phyloP scores from a whole-genome alignment of 2,113 vertebrate species.

The Neopipo cinnamomea region DNA sequence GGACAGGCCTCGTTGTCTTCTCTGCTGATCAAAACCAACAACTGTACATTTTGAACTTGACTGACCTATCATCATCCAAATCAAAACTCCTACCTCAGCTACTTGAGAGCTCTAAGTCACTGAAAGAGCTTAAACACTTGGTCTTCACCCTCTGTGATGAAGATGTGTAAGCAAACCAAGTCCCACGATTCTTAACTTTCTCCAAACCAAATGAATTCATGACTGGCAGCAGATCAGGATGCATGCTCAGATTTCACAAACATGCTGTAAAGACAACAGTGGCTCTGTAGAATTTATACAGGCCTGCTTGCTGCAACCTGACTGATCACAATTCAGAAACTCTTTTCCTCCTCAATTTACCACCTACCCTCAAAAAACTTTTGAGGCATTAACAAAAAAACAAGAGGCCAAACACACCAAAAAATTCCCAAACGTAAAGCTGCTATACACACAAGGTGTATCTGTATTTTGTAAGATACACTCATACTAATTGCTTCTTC shows the following conservation, averaged over 20 bases:
- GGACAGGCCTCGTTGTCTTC: neutral
- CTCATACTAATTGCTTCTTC: neutral
- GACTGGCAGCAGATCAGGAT: neutral
- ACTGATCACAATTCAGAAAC: neutral
- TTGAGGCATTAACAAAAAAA: neutral
- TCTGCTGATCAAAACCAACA: rapidly evolving
- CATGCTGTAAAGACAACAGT: neutral
- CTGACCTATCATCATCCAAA: neutral
- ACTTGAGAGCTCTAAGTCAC: neutral
- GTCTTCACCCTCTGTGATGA: neutral
- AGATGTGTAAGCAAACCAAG: neutral
- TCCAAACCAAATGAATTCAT: neutral
- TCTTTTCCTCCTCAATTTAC: neutral
- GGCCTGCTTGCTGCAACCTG: neutral
- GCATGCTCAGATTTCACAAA: neutral
- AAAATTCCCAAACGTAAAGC: neutral
- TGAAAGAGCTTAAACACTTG: neutral
- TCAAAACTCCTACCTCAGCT: neutral
- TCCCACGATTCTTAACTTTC: neutral
- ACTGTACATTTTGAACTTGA: neutral
- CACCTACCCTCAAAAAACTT: neutral
- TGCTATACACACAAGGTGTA: neutral
- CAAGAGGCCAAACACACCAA: neutral
- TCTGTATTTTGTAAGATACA: neutral
- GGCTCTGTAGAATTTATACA: rapidly evolving